Base-by-base conservation (phyloP, 2,797 vertebrate genomes). In the Xenentodon cancila region DNA sequence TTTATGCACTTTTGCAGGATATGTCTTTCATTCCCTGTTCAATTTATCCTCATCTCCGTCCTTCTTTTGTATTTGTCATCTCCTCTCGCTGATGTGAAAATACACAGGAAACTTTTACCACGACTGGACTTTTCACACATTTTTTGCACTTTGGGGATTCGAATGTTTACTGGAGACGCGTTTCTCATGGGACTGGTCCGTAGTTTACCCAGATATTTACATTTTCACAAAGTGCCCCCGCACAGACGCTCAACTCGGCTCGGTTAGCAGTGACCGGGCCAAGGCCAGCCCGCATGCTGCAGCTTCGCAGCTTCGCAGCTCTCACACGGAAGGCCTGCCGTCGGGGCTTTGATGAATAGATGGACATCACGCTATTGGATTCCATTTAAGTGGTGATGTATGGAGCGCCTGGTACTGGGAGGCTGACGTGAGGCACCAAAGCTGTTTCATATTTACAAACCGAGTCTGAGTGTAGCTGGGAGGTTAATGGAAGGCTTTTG, bases 11-110 rank as follows among this genome's bases (percentile, higher is more conserved):
- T 42, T 27, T 70, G 58, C 80, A 86, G 88, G 88, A 88, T 84
- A 80, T 81, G 86, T 89, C 89, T 89, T 89, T 91, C 90, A 91
- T 84, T 81, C 52, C 65, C 59, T 22, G 48, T 71, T 84, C 84
- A 82, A 79, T 85, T 87, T 75, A 81, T 84, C 76, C 81, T 75
- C 51, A 59, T 59, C 83, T 85, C 81, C 89, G 77, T 89, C 84
- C 88, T 89, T 85, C 86, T 84, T 88, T 89, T 90, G 87, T 91
- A 51, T 86, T 68, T 5, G 32, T 77, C 59, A 48, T 71, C 78
- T 82, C 75, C 68, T 83, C 82, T 87, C 81, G 66, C 68, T 75
- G 55, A 68, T 81, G 81, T 80, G 81, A 80, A 89, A 72, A 70
- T 71, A 55, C 77, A 80, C 87, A 88, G 82, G 86, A 91, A 91